Conservation (phyloP, 2,797 vertebrate species). For the Pyrocephalus nanus region DNA sequence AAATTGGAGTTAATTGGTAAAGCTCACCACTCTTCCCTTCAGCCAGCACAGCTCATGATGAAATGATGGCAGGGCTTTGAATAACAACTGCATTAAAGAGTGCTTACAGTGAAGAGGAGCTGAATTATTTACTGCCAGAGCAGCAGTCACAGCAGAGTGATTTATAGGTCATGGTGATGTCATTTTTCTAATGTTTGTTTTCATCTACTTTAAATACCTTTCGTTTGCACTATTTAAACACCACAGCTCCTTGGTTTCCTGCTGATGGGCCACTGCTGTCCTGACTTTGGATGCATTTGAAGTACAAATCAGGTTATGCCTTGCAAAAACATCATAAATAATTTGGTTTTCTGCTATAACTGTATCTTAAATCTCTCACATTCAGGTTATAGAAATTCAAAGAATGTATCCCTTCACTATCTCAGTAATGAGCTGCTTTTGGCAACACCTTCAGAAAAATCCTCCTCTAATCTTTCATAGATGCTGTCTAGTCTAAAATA, state of each 20-base stretch:
- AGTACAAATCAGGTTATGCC: not conserved
- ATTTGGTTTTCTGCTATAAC: not conserved
- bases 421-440: not conserved
- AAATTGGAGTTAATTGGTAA: not conserved
- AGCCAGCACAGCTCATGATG: not conserved
- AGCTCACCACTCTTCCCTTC: not conserved
- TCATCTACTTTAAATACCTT: not conserved
- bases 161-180: not conserved
- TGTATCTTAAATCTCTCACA: not conserved
- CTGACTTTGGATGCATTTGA: not conserved
- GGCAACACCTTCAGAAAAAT: constrained; percentile 8
- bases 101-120: not conserved
- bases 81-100: not conserved
- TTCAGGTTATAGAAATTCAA: not conserved
- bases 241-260: not conserved
- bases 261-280: not conserved
- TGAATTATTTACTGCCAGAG: not conserved
- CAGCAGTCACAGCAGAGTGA: not conserved
- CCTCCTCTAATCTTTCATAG: constrained; percentile 10
- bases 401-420: not conserved
- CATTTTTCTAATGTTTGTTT: not conserved
- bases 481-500: not conserved
- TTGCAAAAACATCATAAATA: constrained; percentile 40
- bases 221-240: not conserved
- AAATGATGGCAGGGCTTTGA: not conserved